Base-by-base conservation (phyloP, 2,113 vertebrate species). In the Aepyceros melampus region DNA sequence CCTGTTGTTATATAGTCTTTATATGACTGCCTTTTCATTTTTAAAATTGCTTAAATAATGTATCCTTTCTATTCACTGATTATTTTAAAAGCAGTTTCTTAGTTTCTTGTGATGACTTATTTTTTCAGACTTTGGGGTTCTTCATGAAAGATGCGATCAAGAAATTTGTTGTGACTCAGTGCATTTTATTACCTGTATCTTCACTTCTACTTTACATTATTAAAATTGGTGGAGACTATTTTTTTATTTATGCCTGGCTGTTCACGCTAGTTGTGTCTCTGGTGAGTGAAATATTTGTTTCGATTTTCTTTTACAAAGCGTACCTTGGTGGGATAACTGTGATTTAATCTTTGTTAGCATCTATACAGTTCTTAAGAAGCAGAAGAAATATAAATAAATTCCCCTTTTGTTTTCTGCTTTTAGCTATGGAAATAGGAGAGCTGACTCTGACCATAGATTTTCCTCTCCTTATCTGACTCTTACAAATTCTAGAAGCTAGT, bases 211-310 rank as follows among this genome's bases (percentile, higher is more conserved):
- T 99, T 97, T 99, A 99, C 98, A 99, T 99, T 98, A 99, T 99
- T 98, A 99, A 99, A 99, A 99, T 99, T 67, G 99, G 99, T 0
- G 99, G 99, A 79, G 99, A 99, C 98, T 99, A 99, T 98, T 99
- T 99, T 98, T 99, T 99, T 99, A 99, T 99, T 98, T 99, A 99
- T 87, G 99, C 99, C 94, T 99, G 99, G 99, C 99, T 99, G 88
- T 99, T 99, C 97, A 99, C 99, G 0, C 98, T 99, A 85, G 98
- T 99, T 81, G 99, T 99, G 93, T 99, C 99, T 98, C 99, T 99
- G 99, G 99, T 99, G 94, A 99, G 99, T 99, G 98, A 87, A 76
- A 96, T 64, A 36, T 53, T 87, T 45, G 62, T 96, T n/a, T 45
- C 6, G 51, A 85, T 96, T 91, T 64, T 29, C 85, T 96, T 97